Percentiles rank a stretch among this genome's conserved stretches.
phyloP scores from a whole-genome alignment of 2,113 vertebrate genomes.

The Hepsetus odoe region DNA sequence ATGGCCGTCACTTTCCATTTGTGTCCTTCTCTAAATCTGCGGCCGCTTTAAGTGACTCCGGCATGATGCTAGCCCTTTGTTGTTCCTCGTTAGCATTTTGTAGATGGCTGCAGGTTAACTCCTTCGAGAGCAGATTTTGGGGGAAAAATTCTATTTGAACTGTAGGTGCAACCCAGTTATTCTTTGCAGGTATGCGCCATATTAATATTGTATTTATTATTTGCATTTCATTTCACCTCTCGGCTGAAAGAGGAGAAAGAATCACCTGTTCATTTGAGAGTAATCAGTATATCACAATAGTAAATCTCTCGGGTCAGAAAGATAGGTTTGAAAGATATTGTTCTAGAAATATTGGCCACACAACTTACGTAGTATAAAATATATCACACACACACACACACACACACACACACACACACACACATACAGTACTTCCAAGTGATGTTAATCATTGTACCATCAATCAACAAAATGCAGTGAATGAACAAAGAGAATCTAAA shows the following conservation, averaged over 20 bases:
- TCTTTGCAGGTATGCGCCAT: too few species aligned
- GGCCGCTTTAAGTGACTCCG: conserved; percentile 30
- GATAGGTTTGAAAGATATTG: conserved; percentile 15
- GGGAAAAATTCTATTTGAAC: too few species aligned
- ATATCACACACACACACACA: conserved; percentile 37
- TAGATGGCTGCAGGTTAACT: background rate
- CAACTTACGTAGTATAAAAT: conserved; percentile 13
- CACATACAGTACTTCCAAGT: too few species aligned
- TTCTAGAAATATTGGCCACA: conserved; percentile 13
- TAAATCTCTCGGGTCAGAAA: conserved; percentile 22
- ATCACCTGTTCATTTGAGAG: background rate
- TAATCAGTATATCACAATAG: conserved; percentile 15
- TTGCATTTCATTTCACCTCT: too few species aligned
- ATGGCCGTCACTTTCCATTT: conserved; percentile 67
- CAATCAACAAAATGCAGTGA: too few species aligned
- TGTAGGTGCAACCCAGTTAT: background rate
- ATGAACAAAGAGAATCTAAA: too few species aligned
- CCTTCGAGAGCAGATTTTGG: background rate
- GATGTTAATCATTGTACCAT: too few species aligned
- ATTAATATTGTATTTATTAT: too few species aligned
- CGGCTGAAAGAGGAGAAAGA: background rate
- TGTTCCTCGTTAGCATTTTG: conserved; percentile 5
- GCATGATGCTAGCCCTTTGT: conserved; percentile 35
- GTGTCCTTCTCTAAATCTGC: conserved; percentile 57
- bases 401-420: too few species aligned